A percentile compares a stretch with the other conserved stretches of the same genome.
These are phyloP conservation scores for Petroica traversi DNA, from an alignment of 2,113 vertebrate genomes.

Conservation along the genomic window DNA sequence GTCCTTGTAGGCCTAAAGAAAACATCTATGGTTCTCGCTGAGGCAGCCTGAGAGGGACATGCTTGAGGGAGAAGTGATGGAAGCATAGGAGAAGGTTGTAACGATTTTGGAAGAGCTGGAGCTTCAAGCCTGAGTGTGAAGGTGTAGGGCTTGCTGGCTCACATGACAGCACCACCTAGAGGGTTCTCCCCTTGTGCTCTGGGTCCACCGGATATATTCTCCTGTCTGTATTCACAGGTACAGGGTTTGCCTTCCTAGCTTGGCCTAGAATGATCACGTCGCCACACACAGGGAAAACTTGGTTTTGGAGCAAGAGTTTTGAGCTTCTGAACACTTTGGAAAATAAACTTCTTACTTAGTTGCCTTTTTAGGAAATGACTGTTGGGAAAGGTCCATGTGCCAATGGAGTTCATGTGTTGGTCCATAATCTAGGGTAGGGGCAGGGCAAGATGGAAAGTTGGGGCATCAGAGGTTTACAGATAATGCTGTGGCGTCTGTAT, in stretches of 20 bases:
- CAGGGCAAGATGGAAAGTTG: background rate
- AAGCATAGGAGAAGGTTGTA: background rate
- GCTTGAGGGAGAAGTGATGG: background rate
- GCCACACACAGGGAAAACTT: background rate
- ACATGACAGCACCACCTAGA: fast-evolving
- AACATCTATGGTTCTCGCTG: background rate
- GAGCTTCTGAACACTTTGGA: background rate
- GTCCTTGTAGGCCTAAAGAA: background rate
- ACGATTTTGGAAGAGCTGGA: background rate
- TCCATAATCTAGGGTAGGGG: background rate
- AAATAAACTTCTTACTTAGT: background rate
- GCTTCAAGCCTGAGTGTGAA: background rate
- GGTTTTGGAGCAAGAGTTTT: background rate
- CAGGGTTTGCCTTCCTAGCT: background rate
- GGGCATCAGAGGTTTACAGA: background rate
- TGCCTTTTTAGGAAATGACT: background rate
- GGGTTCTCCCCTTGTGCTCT: background rate
- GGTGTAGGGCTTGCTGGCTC: fast-evolving
- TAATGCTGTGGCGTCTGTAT: background rate
- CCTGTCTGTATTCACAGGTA: background rate
- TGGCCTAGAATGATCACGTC: background rate
- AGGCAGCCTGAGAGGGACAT: background rate
- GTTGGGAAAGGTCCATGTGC: background rate
- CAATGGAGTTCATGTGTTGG: background rate
- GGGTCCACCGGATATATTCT: background rate